Base-by-base conservation (phyloP, 2,113 vertebrate species). In the Smithornis capensis region DNA sequence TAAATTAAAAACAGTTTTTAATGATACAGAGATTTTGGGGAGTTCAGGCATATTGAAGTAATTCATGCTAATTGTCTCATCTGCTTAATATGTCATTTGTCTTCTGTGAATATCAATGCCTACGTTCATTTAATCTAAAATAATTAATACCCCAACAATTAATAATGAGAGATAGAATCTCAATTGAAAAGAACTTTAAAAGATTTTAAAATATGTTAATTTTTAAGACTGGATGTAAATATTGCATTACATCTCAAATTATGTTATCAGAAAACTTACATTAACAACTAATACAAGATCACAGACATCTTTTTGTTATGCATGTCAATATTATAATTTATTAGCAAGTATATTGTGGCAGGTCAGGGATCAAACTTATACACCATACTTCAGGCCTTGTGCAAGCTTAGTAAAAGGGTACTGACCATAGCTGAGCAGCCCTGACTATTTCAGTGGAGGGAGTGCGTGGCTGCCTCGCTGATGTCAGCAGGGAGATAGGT, bases 401-500 rank as follows among this genome's bases (percentile, higher is more conserved):
- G 38, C 60, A 44, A 10, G 90, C 81, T 84, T 3, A 37, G 70
- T n/a, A 1, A 24, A 40, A 63, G 69, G 60, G 16, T 28, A 12
- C 64, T 60, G 81, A 8, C 4, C 0, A 5, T 27, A 53, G 84
- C 59, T 47, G 82, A 78, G 42, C 67, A 88, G 94, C 85, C 59
- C 45, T 2, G 85, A 37, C 57, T 83, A 5, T 93, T 47, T 24
- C 45, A 77, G 92, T 22, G 92, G 67, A 70, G 89, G 92, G 62
- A 70, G 89, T 35, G 77, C 24, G 80, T 71, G 70, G 71, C 94
- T 93, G 88, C 94, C 86, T 69, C 28, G 94, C 96, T 96, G 96
- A 97, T 96, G 95, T 91, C 91, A 95, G 96, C 96, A 94, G 92
- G 94, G 94, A 92, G 92, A 92, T 96, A 97, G 96, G 95, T 97